phyloP scores from a whole-genome alignment of 2,888 invertebrate species.

The Dicyrtoma fusca region DNA sequence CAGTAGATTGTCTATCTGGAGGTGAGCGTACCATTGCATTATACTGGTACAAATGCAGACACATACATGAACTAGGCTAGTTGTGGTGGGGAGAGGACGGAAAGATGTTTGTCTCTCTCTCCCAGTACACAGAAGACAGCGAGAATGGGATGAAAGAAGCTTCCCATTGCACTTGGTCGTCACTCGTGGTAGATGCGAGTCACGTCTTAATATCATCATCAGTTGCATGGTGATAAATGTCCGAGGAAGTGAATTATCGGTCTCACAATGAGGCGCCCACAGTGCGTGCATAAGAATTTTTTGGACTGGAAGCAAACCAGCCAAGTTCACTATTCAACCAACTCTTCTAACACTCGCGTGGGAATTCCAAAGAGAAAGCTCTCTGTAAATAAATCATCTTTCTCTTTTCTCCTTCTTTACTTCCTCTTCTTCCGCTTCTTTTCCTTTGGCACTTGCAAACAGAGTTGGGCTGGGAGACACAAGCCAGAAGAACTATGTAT shows the following conservation, averaged over 20 bases:
- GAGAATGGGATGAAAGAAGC: background rate
- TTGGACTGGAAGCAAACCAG: background rate
- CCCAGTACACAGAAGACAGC: background rate
- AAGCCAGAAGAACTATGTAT: background rate
- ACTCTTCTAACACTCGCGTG: conserved; percentile 28
- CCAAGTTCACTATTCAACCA: conserved; percentile 16
- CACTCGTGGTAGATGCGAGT: conserved; percentile 2
- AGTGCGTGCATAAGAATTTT: conserved; percentile 28
- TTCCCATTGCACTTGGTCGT: no score
- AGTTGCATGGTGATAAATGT: conserved; percentile 41
- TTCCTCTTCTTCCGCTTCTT: conserved; percentile 6
- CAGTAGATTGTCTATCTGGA: no score
- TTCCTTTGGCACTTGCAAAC: background rate
- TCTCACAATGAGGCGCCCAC: conserved; percentile 12
- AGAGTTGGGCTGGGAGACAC: background rate
- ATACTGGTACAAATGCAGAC: no score
- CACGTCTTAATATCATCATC: conserved; percentile 42
- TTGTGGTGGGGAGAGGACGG: background rate
- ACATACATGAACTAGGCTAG: no score
- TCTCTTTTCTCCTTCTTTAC: conserved; percentile 8
- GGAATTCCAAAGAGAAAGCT: conserved; percentile 35
- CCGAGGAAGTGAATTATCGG: conserved; percentile 39
- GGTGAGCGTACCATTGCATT: no score
- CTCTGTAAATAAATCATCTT: conserved; percentile 34
- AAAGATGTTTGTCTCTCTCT: no score